Conservation (phyloP, 37 sponge, comb jelly and placozoan genomes). For the Tethya wilhelma region DNA sequence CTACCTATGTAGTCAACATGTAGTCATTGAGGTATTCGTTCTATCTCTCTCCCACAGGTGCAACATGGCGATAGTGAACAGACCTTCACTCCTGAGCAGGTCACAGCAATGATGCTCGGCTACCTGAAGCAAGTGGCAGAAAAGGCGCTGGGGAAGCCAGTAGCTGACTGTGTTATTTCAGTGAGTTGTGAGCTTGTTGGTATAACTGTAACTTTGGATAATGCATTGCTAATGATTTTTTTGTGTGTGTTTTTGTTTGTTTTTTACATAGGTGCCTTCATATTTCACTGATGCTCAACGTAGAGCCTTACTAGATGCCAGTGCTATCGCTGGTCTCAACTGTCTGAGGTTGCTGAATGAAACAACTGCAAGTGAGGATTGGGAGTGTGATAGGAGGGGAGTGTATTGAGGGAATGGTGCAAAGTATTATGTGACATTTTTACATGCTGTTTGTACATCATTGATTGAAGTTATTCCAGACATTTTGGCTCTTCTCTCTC, state of each 20-base stretch:
- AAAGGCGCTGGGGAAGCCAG: slow-evolving; percentile 71
- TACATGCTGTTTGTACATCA: too few relatives aligned
- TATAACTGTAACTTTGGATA: too few relatives aligned
- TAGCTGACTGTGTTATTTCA: slow-evolving; percentile 94
- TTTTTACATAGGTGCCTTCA: slow-evolving; percentile 79
- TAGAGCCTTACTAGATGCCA: slow-evolving; percentile 93
- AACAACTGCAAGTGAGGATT: slow-evolving; percentile 88
- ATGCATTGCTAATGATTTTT: too few relatives aligned
- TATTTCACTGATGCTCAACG: slow-evolving; percentile 93
- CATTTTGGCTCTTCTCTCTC: too few relatives aligned
- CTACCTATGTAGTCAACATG: neutral
- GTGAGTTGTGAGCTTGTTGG: too few relatives aligned
- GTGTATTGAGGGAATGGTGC: too few relatives aligned
- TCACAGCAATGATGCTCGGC: slow-evolving; percentile 79
- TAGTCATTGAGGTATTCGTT: neutral
- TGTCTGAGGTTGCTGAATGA: slow-evolving; percentile 95
- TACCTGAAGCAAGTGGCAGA: slow-evolving; percentile 86
- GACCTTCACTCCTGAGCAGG: slow-evolving; percentile 80
- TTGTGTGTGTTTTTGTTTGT: neutral
- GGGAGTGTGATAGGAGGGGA: too few relatives aligned
- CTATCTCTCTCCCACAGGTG: slow-evolving; percentile 59
- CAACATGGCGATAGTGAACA: slow-evolving; percentile 58
- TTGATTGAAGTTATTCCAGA: too few relatives aligned
- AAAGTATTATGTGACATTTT: too few relatives aligned
- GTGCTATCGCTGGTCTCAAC: slow-evolving; percentile 83